A percentile compares a stretch with the other conserved stretches of the same genome.
phyloP scores from a whole-genome alignment of 2,888 invertebrate genomes.

The Drosophila stalkeri region DNA sequence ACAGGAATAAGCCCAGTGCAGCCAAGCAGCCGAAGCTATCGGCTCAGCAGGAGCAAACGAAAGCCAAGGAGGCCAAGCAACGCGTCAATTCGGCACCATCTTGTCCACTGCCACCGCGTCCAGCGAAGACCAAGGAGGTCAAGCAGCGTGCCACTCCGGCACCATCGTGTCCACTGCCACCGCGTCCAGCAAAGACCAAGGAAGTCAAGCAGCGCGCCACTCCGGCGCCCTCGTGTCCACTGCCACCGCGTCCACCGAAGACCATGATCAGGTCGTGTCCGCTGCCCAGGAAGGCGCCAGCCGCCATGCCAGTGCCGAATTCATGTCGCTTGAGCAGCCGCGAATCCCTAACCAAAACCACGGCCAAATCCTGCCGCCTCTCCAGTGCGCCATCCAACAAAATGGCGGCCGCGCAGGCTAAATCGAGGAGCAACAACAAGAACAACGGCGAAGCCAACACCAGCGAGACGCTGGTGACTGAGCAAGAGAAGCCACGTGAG shows the following conservation, averaged over 20 bases:
- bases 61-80: too few species aligned
- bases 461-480: not conserved
- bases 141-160: not conserved
- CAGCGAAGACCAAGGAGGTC: not conserved
- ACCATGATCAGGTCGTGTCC: slow-evolving; percentile 25
- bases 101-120: slow-evolving; percentile 1
- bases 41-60: not conserved
- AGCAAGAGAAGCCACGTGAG: not conserved
- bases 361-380: slow-evolving; percentile 6
- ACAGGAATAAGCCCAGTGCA: not conserved
- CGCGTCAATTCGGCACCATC: not conserved
- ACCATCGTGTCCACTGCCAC: slow-evolving; percentile 25
- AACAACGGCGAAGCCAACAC: not conserved
- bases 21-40: not conserved
- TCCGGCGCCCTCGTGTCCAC: slow-evolving; percentile 20
- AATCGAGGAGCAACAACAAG: not conserved
- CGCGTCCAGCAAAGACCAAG: not conserved
- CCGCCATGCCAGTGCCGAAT: not conserved
- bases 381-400: slow-evolving; percentile 3
- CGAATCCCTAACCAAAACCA: not conserved
- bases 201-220: not conserved
- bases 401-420: slow-evolving; percentile 16
- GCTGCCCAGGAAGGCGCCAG: slow-evolving; percentile 3
- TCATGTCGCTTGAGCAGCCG: slow-evolving; percentile 1
- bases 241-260: not conserved